These are phyloP conservation scores for Silurus glanis DNA, from an alignment of 2,113 vertebrate species.

Conservation along the genomic window DNA sequence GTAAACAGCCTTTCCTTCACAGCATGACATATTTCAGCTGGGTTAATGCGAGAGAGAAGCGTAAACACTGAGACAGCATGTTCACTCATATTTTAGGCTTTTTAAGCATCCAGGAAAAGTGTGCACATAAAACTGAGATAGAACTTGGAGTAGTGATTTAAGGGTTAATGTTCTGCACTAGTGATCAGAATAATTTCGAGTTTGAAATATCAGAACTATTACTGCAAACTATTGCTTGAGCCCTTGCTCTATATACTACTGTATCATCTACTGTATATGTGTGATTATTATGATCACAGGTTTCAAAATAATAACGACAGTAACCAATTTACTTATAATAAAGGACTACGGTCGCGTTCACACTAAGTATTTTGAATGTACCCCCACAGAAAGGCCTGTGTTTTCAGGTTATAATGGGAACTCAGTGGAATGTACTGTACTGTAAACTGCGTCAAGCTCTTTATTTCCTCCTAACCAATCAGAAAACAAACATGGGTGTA, in stretches of 20 bases:
- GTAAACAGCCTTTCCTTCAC: conserved; percentile 41
- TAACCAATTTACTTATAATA: neutral
- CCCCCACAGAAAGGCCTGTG: neutral
- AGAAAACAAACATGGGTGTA: neutral
- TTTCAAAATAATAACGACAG: neutral
- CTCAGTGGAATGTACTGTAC: neutral
- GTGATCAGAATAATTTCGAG: too few species aligned
- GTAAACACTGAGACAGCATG: conserved; percentile 14
- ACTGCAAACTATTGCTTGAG: neutral
- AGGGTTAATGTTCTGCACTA: neutral
- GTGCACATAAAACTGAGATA: neutral
- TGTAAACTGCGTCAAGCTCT: neutral
- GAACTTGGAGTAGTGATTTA: neutral
- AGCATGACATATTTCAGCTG: conserved; percentile 44
- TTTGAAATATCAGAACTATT: neutral
- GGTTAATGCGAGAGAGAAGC: conserved; percentile 16
- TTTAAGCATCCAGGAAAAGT: conserved; percentile 20
- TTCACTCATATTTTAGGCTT: neutral
- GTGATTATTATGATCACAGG: neutral
- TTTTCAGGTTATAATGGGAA: neutral
- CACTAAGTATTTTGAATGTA: neutral
- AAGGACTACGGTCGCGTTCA: neutral
- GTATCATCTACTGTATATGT: neutral
- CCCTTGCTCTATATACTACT: neutral
- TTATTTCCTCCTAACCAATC: neutral